Conservation (phyloP, 2,888 invertebrate species). For the Drosophila putrida region DNA sequence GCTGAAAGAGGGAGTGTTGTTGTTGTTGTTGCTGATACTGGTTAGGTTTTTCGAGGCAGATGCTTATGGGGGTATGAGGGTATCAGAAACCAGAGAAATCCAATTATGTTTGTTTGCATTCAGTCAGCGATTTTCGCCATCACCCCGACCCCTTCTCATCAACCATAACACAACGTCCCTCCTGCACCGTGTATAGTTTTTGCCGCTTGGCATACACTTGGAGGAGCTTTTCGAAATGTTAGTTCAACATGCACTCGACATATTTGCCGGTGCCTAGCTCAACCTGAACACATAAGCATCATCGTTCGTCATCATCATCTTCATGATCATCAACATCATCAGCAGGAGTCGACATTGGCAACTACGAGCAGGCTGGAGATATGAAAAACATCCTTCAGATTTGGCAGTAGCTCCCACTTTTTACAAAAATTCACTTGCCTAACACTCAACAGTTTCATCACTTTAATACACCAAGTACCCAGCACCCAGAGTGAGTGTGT, state of each 20-base stretch:
- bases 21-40: conserved; percentile 21
- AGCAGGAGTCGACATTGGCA: conserved; percentile 30
- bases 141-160: neutral
- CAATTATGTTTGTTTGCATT: conserved; percentile 82
- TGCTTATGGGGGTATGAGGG: conserved; percentile 37
- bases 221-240: conserved; percentile 76
- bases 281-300: conserved; percentile 26
- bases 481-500: neutral
- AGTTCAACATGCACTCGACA: conserved; percentile 79
- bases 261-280: conserved; percentile 70
- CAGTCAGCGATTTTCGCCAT: conserved; percentile 77
- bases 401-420: conserved; percentile 5
- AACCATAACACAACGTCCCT: conserved; percentile 4
- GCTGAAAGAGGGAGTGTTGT: neutral
- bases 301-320: conserved; percentile 36
- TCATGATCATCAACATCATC: conserved; percentile 31
- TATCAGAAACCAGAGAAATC: conserved; percentile 75
- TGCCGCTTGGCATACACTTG: conserved; percentile 72
- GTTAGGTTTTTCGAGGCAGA: conserved; percentile 28
- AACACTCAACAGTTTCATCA: conserved; percentile 68
- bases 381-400: conserved; percentile 28
- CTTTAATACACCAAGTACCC: conserved; percentile 48
- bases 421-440: conserved; percentile 28
- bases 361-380: conserved; percentile 22
- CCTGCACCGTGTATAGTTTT: conserved; percentile 54